Base-by-base conservation (phyloP, 2,797 vertebrate species). In the Crenuchus spilurus region DNA sequence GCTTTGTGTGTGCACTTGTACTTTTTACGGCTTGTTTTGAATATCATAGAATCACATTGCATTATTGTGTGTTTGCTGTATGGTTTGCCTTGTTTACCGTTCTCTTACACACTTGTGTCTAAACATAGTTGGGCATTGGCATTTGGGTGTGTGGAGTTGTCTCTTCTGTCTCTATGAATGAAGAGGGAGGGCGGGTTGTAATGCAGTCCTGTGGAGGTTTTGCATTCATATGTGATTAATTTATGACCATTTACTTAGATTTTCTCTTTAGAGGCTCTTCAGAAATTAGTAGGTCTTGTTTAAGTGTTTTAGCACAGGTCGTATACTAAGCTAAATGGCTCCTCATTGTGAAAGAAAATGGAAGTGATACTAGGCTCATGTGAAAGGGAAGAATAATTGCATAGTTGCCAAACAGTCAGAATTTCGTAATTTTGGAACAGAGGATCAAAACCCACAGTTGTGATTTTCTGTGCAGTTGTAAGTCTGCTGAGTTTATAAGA, bases 71-170 rank as follows among this genome's bases (percentile, higher is more conserved):
- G 31, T 5, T 10, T 33, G 31, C n/a, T 62, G 18, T 57, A 11
- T 71, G 64, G 13, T 65, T 58, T 44, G 52, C 39, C 54, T 52
- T 75, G 42, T 68, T 72, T 71, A 37, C 54, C 48, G 26, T 72
- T 57, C 10, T 30, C 55, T 39, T n/a, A 46, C 68, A 75, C 20
- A 4, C 68, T 73, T 24, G 2, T n/a, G 28, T 62, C 81, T 78
- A 83, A 76, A 80, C 39, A 72, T 78, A 78, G 78, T 37, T 28
- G 48, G 49, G 65, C 20, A 2, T 33, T 70, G 65, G 41, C 51
- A 51, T 28, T 67, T 64, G 18, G 13, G 42, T 33, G 48, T 67
- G 62, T 60, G 66, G 37, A 65, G 60, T 33, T 41, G 33, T 33
- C 58, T 49, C 39, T 70, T 41, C 46, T 74, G 54, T 55, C 2